Base-by-base conservation (phyloP, 2,888 invertebrate species). In the Clitarchus hookeri region DNA sequence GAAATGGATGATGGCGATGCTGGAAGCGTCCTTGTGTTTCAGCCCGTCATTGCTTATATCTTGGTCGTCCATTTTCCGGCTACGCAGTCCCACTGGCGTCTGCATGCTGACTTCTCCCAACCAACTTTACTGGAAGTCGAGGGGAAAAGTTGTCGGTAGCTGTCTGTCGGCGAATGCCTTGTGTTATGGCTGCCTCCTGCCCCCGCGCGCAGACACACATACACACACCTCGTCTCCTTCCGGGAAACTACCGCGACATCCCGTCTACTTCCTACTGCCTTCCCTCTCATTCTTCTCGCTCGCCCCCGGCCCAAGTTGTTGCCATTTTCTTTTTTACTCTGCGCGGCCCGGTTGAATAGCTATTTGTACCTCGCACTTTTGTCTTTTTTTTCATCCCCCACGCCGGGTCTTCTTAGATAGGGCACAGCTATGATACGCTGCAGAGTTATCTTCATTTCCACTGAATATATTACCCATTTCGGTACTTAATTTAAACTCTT, bases 171-270 rank as follows among this genome's bases (percentile, higher is more conserved):
- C 16, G 82, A 82, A 82, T 26, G 79, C 26, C 79, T 79, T 13
- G 27, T 16, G 25, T 79, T 79, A 16, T 79, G 12, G 4, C 27
- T n/a, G 12, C 82, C 44, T 19, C 27, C 44, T 65, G 36, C 23
- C 23, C 44, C 25, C 82, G 11, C 36, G 13, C 1, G 36, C 36
- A n/a, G n/a, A n/a, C 78, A 11, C 78, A 25, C 11, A 25, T 48
- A 48, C 48, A 48, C 48, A 6, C 48, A 48, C 79, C 23, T 23
- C 8, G 11, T 82, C 27, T 82, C 82, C 82, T 44, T 27, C 82
- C 82, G 44, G 13, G 27, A 23, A 82, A 44, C 82, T 27, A 82
- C 82, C 82, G 82, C 82, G 82, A 82, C 82, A 82, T 82, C 82
- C 82, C 27, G 82, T 82, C 82, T 82, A 27, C 44, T 82, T 82